These are phyloP conservation scores for Yponomeuta malinellus DNA, from an alignment of 2,888 invertebrate genomes.

Conservation along the genomic window DNA sequence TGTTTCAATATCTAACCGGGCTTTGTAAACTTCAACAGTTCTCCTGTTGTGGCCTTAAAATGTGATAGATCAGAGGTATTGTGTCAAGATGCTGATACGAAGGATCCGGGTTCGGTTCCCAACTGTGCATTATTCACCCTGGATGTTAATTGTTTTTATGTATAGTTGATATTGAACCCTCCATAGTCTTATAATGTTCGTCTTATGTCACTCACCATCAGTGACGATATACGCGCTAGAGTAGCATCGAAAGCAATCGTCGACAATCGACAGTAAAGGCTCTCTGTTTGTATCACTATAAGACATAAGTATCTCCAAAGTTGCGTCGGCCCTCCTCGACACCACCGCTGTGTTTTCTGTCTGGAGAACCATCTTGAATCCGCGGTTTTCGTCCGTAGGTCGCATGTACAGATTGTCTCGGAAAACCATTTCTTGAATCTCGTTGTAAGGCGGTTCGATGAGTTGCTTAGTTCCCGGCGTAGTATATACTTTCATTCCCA, in stretches of 20 bases:
- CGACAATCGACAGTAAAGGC: constrained; percentile 33
- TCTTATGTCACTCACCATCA: constrained; percentile 27
- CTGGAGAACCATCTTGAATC: constrained; percentile 21
- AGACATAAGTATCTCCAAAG: constrained; percentile 28
- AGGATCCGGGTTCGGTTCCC: too few relatives aligned
- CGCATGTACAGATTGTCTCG: not conserved
- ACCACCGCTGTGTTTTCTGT: constrained; percentile 27
- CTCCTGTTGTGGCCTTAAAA: too few relatives aligned
- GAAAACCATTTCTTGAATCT: constrained; percentile 13
- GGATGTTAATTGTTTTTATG: not conserved
- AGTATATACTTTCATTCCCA: constrained; percentile 27
- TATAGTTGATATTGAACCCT: not conserved
- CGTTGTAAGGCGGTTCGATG: constrained; percentile 28
- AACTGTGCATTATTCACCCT: too few relatives aligned
- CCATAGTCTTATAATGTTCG: not conserved
- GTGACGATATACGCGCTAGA: constrained; percentile 39
- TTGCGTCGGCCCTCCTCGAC: constrained; percentile 32
- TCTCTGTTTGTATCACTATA: constrained; percentile 27
- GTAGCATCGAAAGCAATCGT: constrained; percentile 35
- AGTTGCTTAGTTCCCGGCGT: constrained; percentile 29
- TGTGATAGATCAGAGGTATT: too few relatives aligned
- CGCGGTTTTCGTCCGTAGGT: not conserved
- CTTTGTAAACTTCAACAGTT: too few relatives aligned
- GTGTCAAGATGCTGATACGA: too few relatives aligned
- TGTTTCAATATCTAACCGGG: too few relatives aligned